Conservation (phyloP, 1,140 invertebrate species). For the Aphelenchoides fujianensis region DNA sequence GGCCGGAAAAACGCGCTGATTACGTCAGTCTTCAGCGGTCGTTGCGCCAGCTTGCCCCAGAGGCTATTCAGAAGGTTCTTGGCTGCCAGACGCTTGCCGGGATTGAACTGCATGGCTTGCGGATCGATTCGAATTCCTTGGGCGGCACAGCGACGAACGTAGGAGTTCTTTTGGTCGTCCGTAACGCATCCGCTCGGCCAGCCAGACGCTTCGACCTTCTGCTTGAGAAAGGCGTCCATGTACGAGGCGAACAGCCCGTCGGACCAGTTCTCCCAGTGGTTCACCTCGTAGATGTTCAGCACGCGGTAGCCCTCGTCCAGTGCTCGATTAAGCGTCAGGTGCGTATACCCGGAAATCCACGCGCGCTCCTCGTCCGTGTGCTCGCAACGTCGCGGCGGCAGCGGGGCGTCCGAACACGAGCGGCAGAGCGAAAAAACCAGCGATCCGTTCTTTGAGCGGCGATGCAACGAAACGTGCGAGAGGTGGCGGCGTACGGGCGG, state of each 20-base stretch:
- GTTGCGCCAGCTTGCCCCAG: constrained; percentile 29
- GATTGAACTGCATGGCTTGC: neutral
- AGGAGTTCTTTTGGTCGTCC: neutral
- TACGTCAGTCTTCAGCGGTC: neutral
- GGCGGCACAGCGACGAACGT: neutral
- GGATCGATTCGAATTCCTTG: constrained; percentile 23
- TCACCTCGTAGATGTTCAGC: constrained; percentile 17
- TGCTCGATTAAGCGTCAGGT: constrained; percentile 23
- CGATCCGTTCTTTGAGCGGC: constrained; percentile 6
- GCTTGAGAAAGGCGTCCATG: constrained; percentile 26
- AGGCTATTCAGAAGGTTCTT: constrained; percentile 22
- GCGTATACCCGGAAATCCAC: constrained; percentile 22
- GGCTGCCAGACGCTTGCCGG: constrained; percentile 17
- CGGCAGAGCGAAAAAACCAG: constrained; percentile 16
- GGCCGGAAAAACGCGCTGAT: too few relatives aligned
- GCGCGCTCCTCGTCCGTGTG: constrained; percentile 12
- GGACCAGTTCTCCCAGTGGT: constrained; percentile 18
- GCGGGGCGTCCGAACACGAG: constrained; percentile 7
- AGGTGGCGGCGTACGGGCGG: neutral
- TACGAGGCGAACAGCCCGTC: constrained; percentile 24
- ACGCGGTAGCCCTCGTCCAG: constrained; percentile 19
- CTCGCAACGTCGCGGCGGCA: neutral
- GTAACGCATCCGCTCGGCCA: constrained; percentile 21
- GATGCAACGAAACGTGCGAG: neutral
- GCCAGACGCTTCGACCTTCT: constrained; percentile 25